Percentiles rank a stretch among this genome's conserved stretches.
phyloP scores from a whole-genome alignment of 2,888 invertebrate genomes.

The Iselma pallidipennis region DNA sequence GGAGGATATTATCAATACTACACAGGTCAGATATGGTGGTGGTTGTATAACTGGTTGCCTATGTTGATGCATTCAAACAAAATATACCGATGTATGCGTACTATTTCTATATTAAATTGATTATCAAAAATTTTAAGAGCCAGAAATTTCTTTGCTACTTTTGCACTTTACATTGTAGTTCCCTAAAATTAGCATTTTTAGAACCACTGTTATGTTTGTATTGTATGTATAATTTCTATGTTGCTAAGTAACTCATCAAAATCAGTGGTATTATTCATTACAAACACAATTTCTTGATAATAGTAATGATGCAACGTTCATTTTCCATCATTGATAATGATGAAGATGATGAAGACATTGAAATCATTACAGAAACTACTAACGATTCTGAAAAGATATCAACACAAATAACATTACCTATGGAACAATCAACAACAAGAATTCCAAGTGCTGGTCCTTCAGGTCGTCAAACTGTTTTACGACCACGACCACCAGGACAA shows the following conservation, averaged over 20 bases:
- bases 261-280: too few relatives aligned
- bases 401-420: constrained; percentile 5
- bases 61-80: too few relatives aligned
- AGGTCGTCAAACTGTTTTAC: constrained; percentile 36
- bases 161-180: too few relatives aligned
- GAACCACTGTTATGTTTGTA: not conserved
- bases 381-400: constrained; percentile 6
- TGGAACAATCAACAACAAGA: constrained; percentile 7
- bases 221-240: too few relatives aligned
- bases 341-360: constrained; percentile 15
- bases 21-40: too few relatives aligned
- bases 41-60: not conserved
- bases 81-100: too few relatives aligned
- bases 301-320: constrained; percentile 28
- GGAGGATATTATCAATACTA: too few relatives aligned
- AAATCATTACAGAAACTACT: constrained; percentile 6
- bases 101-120: too few relatives aligned
- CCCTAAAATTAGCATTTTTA: too few relatives aligned
- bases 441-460: constrained; percentile 39
- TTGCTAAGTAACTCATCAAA: not conserved
- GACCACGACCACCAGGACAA: constrained; percentile 22
- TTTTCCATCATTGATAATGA: constrained; percentile 34
- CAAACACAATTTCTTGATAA: not conserved
- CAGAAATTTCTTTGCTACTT: too few relatives aligned
- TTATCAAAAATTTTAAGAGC: too few relatives aligned